A percentile compares a stretch with the other conserved stretches of the same genome.
Evolutionary conservation across 2,888 invertebrate genomes (phyloP).

Genomic region (Physocephala rufipes): DNA sequence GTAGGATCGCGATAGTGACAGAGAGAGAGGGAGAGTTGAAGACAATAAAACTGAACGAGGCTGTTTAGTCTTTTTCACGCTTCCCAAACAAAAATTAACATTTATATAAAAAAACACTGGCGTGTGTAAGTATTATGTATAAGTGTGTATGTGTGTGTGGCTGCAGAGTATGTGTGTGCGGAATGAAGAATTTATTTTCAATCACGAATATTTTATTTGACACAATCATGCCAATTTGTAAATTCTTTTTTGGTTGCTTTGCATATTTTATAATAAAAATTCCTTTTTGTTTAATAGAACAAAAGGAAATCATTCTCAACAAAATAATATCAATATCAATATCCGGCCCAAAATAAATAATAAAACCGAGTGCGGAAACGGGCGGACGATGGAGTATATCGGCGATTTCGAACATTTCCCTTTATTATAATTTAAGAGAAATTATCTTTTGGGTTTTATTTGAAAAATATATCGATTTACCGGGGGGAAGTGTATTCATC

Average conservation of each 20-base stretch:
- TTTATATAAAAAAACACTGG: not conserved
- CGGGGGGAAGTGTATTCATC: no score
- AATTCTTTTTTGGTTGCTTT: conserved; percentile 11
- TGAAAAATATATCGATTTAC: no score
- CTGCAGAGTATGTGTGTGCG: not conserved
- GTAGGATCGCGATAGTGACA: not conserved
- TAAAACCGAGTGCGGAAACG: no score
- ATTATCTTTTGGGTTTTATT: no score
- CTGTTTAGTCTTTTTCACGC: not conserved
- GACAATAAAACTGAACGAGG: not conserved
- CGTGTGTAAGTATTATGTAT: conserved; percentile 2
- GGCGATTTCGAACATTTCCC: no score
- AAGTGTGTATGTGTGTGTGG: conserved; percentile 10
- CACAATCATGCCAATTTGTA: not conserved
- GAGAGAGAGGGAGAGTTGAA: no score
- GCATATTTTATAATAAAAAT: conserved; percentile 17
- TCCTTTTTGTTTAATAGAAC: conserved; percentile 3
- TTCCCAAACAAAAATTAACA: not conserved
- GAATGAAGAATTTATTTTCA: not conserved
- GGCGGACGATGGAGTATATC: no score
- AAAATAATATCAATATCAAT: not conserved
- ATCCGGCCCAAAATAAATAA: not conserved
- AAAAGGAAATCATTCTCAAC: not conserved
- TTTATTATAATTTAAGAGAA: no score
- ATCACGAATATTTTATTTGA: not conserved